Base-by-base conservation (phyloP, 1,140 invertebrate species). In the Hypsibius dujardini region DNA sequence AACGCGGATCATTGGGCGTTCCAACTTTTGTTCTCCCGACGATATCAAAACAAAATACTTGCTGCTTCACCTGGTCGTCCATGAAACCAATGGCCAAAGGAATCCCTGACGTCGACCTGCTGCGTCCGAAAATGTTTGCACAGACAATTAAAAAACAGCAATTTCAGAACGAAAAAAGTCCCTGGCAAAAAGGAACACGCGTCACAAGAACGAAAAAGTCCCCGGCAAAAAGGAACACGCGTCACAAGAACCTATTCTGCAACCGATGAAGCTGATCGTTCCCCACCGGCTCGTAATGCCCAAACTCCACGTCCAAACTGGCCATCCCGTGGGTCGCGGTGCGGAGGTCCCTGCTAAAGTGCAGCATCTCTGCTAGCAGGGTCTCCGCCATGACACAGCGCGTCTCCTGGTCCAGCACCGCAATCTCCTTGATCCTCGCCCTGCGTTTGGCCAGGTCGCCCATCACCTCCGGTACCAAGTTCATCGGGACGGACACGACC, bases 241-340 rank as follows among this genome's bases (percentile, higher is more conserved):
- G 7, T 56, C 50, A 56, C 7, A 56, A 56, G 50, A 56, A n/a
- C 50, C 7, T 56, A 12, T 56, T 70, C 42, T 70, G 12, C 47
- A 70, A 28, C 28, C 40, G 12, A 70, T 46, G 12, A 46, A 50
- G 28, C 12, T 46, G 70, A 28, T 75, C 40, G 1, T 70, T n/a
- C 47, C 71, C 74, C 86, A 93, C 87, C 74, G 79, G 75, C 59
- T 83, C 78, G 78, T 93, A 90, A 73, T 85, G 84, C 74, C 84
- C 83, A 76, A 96, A 88, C 80, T 95, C 87, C 86, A 96, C 90
- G 12, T 86, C 84, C 81, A 95, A 92, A 50, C 84, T 84, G 42
- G 88, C 90, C 47, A 85, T 87, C 0, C 94, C 94, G 0, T 92
- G 95, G 1, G 88, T 88, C 1, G 92, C 80, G 0, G 86, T 90